Evolutionary conservation across 2,797 vertebrate genomes (phyloP).

Genomic region (Hipposideros larvatus): DNA sequence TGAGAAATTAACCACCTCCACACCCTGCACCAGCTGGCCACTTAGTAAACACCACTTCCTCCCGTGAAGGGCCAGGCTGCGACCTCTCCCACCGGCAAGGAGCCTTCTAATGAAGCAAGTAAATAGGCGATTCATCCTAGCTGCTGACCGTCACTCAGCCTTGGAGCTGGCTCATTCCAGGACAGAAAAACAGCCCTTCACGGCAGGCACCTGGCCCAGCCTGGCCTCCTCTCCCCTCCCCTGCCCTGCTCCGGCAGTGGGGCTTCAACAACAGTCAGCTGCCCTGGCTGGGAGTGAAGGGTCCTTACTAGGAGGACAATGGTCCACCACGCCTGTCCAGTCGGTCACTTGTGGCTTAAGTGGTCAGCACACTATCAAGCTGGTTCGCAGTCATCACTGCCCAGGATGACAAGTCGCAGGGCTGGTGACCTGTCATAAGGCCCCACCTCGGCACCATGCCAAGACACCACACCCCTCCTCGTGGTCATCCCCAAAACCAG

Average conservation of each 20-base stretch:
- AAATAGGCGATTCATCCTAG: conserved; percentile 43
- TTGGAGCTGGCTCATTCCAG: conserved; percentile 37
- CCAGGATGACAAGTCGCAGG: background rate
- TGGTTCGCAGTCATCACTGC: background rate
- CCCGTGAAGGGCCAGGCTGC: background rate
- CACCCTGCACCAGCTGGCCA: conserved; percentile 26
- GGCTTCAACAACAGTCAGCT: background rate
- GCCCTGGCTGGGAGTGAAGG: background rate
- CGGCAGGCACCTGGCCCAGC: background rate
- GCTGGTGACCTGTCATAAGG: background rate
- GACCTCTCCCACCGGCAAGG: conserved; percentile 57
- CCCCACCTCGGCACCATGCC: accelerated
- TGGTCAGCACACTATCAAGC: accelerated
- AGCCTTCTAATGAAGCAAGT: conserved; percentile 70
- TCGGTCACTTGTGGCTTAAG: background rate
- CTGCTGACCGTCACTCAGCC: conserved; percentile 46
- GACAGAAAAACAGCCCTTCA: background rate
- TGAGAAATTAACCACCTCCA: conserved; percentile 69
- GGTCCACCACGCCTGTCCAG: background rate
- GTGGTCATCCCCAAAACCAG: background rate
- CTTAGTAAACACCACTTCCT: conserved; percentile 50
- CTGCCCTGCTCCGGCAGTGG: too few relatives aligned
- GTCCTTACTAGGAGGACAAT: background rate
- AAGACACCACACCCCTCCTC: background rate
- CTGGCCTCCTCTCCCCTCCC: background rate